Evolutionary conservation across 2,113 vertebrate species (phyloP).

Genomic region (Eolophus roseicapilla): DNA sequence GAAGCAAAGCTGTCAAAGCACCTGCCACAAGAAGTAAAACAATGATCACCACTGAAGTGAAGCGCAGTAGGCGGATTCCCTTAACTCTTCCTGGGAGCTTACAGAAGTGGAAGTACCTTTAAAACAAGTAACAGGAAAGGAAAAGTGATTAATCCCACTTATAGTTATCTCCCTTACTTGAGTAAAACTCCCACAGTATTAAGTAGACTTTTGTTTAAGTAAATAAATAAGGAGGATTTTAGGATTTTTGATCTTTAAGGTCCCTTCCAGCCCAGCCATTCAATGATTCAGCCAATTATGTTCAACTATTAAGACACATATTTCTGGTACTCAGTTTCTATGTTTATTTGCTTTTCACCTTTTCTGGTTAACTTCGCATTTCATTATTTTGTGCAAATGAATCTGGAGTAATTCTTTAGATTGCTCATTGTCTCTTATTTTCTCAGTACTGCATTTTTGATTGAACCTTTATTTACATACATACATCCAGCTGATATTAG

Average conservation of each 20-base stretch:
- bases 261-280: background rate
- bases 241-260: background rate
- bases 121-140: background rate
- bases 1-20: slow-evolving; percentile 78
- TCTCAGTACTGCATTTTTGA: background rate
- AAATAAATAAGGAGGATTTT: background rate
- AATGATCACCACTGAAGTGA: slow-evolving; percentile 73
- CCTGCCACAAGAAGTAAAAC: slow-evolving; percentile 78
- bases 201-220: background rate
- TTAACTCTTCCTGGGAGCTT: slow-evolving; percentile 77
- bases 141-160: background rate
- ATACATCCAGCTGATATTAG: background rate
- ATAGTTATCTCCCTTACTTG: background rate
- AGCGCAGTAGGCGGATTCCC: slow-evolving; percentile 72
- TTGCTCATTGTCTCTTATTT: background rate
- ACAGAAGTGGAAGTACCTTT: slow-evolving; percentile 72
- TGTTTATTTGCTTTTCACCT: background rate
- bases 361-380: background rate
- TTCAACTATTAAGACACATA: background rate
- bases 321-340: background rate
- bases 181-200: background rate
- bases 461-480: background rate
- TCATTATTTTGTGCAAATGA: background rate
- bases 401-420: background rate
- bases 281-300: background rate